Percentiles rank a stretch among this genome's conserved stretches.
Evolutionary conservation across 2,888 invertebrate genomes (phyloP).

Genomic region (Adelognathus sp.): DNA sequence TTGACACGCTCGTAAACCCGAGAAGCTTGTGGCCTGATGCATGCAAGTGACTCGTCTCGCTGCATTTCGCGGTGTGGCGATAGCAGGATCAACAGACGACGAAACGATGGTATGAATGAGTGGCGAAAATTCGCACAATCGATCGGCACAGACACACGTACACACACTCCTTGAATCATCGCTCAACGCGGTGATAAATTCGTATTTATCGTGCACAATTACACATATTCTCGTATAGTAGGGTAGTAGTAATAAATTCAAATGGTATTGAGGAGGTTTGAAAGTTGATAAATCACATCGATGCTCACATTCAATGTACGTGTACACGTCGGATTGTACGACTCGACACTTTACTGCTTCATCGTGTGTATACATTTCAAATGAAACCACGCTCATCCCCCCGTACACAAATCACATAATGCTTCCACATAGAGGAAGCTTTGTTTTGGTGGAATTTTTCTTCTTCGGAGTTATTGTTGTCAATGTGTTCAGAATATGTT

Average conservation of each 20-base stretch:
- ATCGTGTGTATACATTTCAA: not conserved
- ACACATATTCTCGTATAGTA: not conserved
- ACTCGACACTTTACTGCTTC: too few species aligned
- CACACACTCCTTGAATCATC: not conserved
- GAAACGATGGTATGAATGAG: constrained; percentile 39
- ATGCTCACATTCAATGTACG: not conserved
- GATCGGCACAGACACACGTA: too few species aligned
- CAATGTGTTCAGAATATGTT: too few species aligned
- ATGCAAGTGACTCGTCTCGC: constrained; percentile 11
- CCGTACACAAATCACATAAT: too few species aligned
- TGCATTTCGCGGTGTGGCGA: not conserved
- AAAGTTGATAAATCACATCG: not conserved
- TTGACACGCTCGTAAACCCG: constrained; percentile 20
- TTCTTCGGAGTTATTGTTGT: too few species aligned
- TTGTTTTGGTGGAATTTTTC: too few species aligned
- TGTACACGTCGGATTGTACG: too few species aligned
- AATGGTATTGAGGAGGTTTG: not conserved
- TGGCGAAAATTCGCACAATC: constrained; percentile 32
- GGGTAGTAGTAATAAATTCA: not conserved
- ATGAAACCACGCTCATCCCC: too few species aligned
- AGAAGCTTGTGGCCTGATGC: constrained; percentile 22
- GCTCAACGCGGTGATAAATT: not conserved
- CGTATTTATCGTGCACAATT: not conserved
- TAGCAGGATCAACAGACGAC: constrained; percentile 40
- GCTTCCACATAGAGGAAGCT: too few species aligned